Conservation (phyloP, 2,888 invertebrate genomes). For the Entomobrya multifasciata region DNA sequence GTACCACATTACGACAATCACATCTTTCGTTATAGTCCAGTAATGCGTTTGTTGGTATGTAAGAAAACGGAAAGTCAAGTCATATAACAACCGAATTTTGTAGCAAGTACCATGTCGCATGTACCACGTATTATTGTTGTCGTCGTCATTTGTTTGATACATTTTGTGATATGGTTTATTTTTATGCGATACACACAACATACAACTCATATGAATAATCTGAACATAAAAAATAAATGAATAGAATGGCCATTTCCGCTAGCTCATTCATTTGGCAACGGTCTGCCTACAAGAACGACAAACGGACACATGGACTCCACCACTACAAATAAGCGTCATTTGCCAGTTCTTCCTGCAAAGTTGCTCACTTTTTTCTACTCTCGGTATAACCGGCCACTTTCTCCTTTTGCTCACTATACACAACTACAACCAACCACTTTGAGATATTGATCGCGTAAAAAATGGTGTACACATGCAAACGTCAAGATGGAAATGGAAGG, state of each 20-base stretch:
- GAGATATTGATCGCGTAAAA: conserved; percentile 51
- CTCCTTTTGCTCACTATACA: no score
- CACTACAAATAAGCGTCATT: background rate
- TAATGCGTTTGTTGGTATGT: no score
- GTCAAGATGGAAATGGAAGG: background rate
- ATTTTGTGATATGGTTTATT: conserved; percentile 55
- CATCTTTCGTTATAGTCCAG: no score
- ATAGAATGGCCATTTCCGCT: conserved; percentile 55
- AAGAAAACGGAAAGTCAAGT: no score
- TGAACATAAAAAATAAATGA: conserved; percentile 36
- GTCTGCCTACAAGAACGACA: background rate
- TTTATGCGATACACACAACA: conserved; percentile 41
- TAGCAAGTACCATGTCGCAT: background rate
- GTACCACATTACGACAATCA: conserved; percentile 24
- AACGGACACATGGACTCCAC: background rate
- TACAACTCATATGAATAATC: conserved; percentile 37
- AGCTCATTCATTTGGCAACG: conserved; percentile 58
- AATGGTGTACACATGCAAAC: conserved; percentile 21
- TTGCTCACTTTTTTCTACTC: background rate
- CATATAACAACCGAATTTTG: no score
- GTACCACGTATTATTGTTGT: background rate
- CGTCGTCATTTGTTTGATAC: conserved; percentile 59
- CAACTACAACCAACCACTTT: no score
- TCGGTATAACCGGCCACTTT: background rate
- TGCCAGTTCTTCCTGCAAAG: background rate